Evolutionary conservation across 2,888 invertebrate species (phyloP).

Genomic region (Eupithecia abbreviata): DNA sequence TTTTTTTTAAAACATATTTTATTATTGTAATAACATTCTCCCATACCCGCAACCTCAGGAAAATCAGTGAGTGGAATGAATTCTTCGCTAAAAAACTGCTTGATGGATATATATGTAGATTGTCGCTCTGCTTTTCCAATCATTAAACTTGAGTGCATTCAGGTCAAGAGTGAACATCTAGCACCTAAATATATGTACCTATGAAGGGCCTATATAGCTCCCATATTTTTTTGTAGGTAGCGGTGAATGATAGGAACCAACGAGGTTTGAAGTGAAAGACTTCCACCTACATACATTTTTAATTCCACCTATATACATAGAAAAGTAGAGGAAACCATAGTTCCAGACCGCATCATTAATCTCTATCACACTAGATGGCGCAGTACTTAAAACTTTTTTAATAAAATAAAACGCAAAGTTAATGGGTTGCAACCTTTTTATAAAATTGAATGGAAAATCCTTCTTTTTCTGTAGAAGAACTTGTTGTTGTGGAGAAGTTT

Average conservation of each 20-base stretch:
- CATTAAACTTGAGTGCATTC: constrained; percentile 22
- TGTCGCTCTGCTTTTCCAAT: constrained; percentile 12
- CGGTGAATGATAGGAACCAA: background rate
- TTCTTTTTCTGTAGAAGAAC: background rate
- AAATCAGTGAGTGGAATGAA: background rate
- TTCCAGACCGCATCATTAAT: constrained; percentile 26
- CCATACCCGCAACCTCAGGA: background rate
- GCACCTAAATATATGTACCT: background rate
- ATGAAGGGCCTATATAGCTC: background rate
- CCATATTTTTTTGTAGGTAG: background rate
- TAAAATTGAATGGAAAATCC: background rate
- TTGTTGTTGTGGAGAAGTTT: background rate
- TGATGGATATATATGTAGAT: background rate
- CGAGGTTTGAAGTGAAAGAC: background rate
- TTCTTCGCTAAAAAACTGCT: background rate
- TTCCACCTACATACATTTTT: background rate
- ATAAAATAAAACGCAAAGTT: no score
- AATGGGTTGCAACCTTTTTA: constrained; percentile 13
- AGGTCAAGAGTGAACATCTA: constrained; percentile 11
- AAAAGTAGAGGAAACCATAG: background rate
- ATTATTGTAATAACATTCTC: background rate
- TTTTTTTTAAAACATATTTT: background rate
- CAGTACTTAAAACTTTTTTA: constrained; percentile 34
- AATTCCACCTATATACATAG: background rate
- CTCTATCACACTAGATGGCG: constrained; percentile 22